Evolutionary conservation across 35 echinoderm and acorn worm genomes (phyloP).

Genomic region (Heliocidaris erythrogramma): DNA sequence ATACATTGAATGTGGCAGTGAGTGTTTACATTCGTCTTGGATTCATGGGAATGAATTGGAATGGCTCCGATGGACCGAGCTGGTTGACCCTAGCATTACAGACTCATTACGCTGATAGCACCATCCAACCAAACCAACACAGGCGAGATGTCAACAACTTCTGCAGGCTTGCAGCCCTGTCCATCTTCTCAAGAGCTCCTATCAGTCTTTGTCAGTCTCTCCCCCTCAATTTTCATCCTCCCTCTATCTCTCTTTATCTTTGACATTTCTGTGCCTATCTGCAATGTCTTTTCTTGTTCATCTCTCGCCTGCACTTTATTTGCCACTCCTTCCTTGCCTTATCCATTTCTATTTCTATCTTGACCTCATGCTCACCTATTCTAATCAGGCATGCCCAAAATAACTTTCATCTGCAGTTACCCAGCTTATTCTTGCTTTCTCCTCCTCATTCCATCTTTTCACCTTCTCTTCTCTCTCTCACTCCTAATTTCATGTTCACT

Average conservation of each 20-base stretch:
- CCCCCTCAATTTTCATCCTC: neutral
- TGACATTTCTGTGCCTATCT: neutral
- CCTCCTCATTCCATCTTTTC: too few species aligned
- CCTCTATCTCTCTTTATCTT: neutral
- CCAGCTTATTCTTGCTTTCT: too few species aligned
- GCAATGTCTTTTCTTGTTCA: neutral
- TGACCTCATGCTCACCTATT: neutral
- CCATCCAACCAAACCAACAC: neutral
- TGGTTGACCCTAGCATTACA: neutral
- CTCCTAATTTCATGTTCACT: too few species aligned
- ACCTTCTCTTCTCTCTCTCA: too few species aligned
- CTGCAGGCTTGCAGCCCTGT: neutral
- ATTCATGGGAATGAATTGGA: slow-evolving; percentile 7
- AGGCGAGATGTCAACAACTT: slow-evolving; percentile 27
- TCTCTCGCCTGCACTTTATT: neutral
- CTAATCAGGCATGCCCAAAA: too few species aligned
- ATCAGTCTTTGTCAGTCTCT: neutral
- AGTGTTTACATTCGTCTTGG: slow-evolving; percentile 14
- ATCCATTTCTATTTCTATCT: too few species aligned
- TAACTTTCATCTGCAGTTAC: too few species aligned
- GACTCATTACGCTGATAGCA: neutral
- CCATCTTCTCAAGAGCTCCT: slow-evolving; percentile 15
- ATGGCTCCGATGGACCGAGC: neutral
- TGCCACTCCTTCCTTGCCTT: neutral
- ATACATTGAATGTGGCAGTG: neutral